Conservation (phyloP, 2,113 vertebrate genomes). For the Lagenorhynchus albirostris region DNA sequence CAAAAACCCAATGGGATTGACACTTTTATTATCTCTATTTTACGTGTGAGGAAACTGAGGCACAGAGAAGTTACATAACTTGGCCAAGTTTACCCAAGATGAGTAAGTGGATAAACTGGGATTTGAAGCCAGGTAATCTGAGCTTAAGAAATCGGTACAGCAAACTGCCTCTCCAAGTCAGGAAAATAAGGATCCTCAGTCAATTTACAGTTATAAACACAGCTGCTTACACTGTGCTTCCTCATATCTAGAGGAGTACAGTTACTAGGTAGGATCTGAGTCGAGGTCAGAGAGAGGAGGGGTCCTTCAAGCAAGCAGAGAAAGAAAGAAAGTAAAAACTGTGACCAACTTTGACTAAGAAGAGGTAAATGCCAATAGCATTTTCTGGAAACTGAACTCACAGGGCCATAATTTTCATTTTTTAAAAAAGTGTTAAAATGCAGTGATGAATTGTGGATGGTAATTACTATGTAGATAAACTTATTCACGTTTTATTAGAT, state of each 20-base stretch:
- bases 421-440: not conserved
- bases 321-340: not conserved
- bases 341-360: not conserved
- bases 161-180: not conserved
- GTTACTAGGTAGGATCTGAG: not conserved
- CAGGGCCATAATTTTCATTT: not conserved
- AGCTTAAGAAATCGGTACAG: not conserved
- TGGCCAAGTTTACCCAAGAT: not conserved
- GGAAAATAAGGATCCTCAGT: not conserved
- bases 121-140: not conserved
- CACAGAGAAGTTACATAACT: not conserved
- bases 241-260: not conserved
- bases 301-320: not conserved
- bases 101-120: not conserved
- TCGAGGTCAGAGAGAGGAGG: not conserved
- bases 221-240: not conserved
- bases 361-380: not conserved
- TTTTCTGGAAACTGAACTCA: not conserved
- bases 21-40: not conserved
- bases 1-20: not conserved
- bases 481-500: not conserved
- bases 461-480: not conserved
- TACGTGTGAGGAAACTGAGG: not conserved
- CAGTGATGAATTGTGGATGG: not conserved
- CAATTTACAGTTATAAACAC: not conserved